Percentiles rank a stretch among this genome's conserved stretches.
These are phyloP conservation scores for Nerophis lumbriciformis DNA, from an alignment of 2,113 vertebrate species.

Conservation along the genomic window DNA sequence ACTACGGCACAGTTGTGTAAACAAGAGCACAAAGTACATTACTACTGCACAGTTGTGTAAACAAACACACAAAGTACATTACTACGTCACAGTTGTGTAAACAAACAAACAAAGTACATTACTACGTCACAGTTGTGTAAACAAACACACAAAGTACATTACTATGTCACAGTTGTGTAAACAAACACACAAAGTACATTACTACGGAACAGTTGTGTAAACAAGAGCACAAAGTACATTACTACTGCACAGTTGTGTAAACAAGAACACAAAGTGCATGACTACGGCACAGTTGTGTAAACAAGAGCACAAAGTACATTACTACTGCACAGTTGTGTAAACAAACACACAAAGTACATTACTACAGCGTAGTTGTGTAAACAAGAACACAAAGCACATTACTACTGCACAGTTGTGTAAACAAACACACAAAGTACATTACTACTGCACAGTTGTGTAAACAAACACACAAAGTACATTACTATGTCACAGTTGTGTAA, in stretches of 20 bases:
- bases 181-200: background rate
- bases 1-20: too few relatives aligned
- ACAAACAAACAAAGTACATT: background rate
- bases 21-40: too few relatives aligned
- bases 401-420: constrained; percentile 15
- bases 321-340: constrained; percentile 15
- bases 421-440: constrained; percentile 1
- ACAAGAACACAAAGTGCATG: background rate
- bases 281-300: constrained; percentile 15
- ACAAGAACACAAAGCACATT: background rate
- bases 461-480: background rate
- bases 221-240: background rate
- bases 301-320: background rate
- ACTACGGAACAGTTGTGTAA: constrained; percentile 15
- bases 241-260: constrained; percentile 16
- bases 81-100: constrained; percentile 12
- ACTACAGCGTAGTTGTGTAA: constrained; percentile 13
- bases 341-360: constrained; percentile 1
- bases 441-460: constrained; percentile 14
- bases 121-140: constrained; percentile 15
- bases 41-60: too few relatives aligned
- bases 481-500: constrained; percentile 11
- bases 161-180: constrained; percentile 14
- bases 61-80: too few relatives aligned
- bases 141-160: background rate